These are phyloP conservation scores for Phengaris alcon DNA, from an alignment of 2,888 invertebrate species.

Conservation along the genomic window DNA sequence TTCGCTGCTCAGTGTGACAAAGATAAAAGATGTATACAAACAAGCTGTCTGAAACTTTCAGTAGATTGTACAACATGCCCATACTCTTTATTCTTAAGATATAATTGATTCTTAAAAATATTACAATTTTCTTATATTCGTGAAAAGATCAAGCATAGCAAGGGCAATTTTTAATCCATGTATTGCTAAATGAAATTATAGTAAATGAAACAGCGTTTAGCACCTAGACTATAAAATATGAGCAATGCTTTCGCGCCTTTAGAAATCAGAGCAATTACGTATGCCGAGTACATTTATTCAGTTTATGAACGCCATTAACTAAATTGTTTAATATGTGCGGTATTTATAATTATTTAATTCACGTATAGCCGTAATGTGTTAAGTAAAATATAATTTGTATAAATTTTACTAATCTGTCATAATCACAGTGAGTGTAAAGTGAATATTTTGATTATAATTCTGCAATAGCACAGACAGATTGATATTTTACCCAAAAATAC, in stretches of 20 bases:
- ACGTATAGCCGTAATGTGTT: not conserved
- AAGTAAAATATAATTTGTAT: not conserved
- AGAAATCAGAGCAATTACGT: constrained; percentile 18
- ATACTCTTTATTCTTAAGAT: too few species aligned
- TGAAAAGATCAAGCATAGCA: not conserved
- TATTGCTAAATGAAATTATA: not conserved
- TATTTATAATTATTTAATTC: not conserved
- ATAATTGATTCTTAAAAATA: too few species aligned
- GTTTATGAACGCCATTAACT: not conserved
- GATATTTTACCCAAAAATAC: too few species aligned
- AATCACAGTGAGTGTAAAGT: not conserved
- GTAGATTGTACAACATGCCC: too few species aligned
- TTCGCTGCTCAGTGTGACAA: too few species aligned
- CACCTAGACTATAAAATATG: constrained; percentile 26
- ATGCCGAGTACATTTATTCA: not conserved
- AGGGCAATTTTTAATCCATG: too few species aligned
- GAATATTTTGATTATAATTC: not conserved
- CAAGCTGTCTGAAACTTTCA: too few species aligned
- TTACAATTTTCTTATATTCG: too few species aligned
- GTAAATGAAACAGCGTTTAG: not conserved
- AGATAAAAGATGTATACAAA: too few species aligned
- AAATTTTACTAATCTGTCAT: not conserved
- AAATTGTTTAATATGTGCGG: not conserved
- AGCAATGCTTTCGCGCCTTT: constrained; percentile 21
- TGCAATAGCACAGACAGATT: too few species aligned